Evolutionary conservation across 2,113 vertebrate genomes (phyloP).

Genomic region (Glaucidium brasilianum): DNA sequence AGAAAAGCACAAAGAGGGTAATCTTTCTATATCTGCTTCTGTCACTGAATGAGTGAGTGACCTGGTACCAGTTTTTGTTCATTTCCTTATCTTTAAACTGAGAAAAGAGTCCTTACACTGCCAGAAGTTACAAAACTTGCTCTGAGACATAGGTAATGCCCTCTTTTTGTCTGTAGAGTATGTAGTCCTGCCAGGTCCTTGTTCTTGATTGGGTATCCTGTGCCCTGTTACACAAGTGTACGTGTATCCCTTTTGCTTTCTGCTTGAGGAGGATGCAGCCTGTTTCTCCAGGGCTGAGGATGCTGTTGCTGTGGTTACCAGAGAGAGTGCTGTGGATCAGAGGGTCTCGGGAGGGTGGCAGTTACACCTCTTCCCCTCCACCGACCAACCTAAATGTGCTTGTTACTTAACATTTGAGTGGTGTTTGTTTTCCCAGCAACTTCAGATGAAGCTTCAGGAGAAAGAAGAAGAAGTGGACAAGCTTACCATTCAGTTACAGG

Average conservation of each 20-base stretch:
- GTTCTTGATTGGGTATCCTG: not conserved
- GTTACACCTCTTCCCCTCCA: not conserved
- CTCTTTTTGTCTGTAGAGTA: not conserved
- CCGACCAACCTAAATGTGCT: not conserved
- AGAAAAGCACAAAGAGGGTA: not conserved
- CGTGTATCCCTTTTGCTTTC: not conserved
- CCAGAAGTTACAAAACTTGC: not conserved
- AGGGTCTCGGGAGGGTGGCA: not conserved
- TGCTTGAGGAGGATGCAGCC: not conserved
- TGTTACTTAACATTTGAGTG: not conserved
- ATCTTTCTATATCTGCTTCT: not conserved
- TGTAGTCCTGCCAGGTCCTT: not conserved
- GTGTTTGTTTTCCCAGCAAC: conserved; percentile 71
- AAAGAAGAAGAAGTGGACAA: conserved; percentile 81
- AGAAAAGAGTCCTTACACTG: not conserved
- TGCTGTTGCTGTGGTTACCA: not conserved
- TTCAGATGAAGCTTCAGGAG: conserved; percentile 83
- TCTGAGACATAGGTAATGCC: not conserved
- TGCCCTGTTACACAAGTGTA: not conserved
- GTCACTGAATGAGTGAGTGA: not conserved
- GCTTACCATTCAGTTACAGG: conserved; percentile 75
- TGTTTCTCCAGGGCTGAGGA: not conserved
- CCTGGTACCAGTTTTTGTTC: not conserved
- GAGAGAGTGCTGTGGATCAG: not conserved
- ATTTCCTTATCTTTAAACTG: not conserved